Conservation (phyloP, 2,113 vertebrate species). For the Bambusicola thoracicus region DNA sequence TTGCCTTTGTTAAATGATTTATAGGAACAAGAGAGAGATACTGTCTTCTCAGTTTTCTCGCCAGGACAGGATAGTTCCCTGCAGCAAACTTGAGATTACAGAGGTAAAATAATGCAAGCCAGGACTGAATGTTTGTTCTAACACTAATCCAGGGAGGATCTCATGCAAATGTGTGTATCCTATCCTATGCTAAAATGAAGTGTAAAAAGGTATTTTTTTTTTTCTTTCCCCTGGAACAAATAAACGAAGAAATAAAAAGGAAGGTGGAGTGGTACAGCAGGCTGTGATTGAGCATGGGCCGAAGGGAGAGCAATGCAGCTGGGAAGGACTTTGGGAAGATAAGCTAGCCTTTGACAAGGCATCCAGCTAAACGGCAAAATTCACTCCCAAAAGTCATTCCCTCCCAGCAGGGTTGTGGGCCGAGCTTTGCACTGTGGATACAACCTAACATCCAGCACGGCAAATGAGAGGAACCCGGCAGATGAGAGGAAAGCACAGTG, state of each 20-base stretch:
- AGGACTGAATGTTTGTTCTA: not conserved
- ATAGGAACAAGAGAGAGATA: not conserved
- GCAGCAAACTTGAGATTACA: not conserved
- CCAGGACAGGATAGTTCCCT: conserved; percentile 22
- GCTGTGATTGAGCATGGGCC: not conserved
- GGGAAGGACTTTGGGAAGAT: not conserved
- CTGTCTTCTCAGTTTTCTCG: not conserved
- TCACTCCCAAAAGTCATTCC: not conserved
- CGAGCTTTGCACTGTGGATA: accelerated
- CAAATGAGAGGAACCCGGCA: not conserved
- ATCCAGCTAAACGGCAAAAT: not conserved
- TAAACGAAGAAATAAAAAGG: not conserved
- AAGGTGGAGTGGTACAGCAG: not conserved
- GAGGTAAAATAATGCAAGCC: not conserved
- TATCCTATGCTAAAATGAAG: not conserved
- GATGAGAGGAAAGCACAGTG: not conserved
- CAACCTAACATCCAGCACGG: not conserved
- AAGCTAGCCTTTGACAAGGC: not conserved
- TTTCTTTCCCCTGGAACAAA: not conserved
- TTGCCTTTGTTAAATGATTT: conserved; percentile 23
- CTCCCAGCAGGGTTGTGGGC: not conserved
- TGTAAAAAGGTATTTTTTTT: not conserved
- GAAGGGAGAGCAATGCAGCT: not conserved
- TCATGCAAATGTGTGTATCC: not conserved
- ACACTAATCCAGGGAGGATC: not conserved